A percentile compares a stretch with the other conserved stretches of the same genome.
Evolutionary conservation across 2,797 vertebrate genomes (phyloP).

Genomic region (Heterohyrax brucei): DNA sequence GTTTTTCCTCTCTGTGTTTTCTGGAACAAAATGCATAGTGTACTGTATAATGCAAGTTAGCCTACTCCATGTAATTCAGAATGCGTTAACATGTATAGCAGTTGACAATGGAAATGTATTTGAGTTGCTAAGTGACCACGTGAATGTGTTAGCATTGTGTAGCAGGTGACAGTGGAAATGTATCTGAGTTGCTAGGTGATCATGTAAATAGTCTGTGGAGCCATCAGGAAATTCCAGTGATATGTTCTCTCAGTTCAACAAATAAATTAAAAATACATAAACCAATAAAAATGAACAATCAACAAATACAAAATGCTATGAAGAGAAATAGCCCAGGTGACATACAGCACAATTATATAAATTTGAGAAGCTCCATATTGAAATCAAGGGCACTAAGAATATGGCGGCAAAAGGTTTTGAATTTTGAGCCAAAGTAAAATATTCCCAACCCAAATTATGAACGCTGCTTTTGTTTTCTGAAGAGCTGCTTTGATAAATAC

Average conservation of each 20-base stretch:
- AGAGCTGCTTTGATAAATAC: neutral
- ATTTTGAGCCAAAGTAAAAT: slow-evolving; percentile 61
- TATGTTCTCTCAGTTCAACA: slow-evolving; percentile 32
- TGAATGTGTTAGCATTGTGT: neutral
- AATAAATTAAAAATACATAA: slow-evolving; percentile 7
- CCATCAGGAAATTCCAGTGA: slow-evolving; percentile 1
- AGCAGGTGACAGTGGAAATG: neutral
- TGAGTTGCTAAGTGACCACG: slow-evolving; percentile 55
- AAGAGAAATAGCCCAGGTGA: neutral
- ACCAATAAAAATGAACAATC: slow-evolving; percentile 2
- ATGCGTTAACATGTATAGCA: slow-evolving; percentile 10
- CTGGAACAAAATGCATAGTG: slow-evolving; percentile 50
- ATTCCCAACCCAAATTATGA: neutral
- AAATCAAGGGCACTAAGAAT: neutral
- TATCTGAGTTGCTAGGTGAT: slow-evolving; percentile 55
- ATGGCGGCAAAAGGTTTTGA: slow-evolving; percentile 43
- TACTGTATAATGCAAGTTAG: slow-evolving; percentile 27
- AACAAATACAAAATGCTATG: slow-evolving; percentile 25
- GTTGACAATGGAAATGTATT: neutral
- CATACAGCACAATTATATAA: neutral
- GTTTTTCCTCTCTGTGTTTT: neutral
- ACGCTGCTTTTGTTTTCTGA: neutral
- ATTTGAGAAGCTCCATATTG: neutral
- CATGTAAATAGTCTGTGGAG: neutral
- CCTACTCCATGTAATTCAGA: slow-evolving; percentile 40